Conservation (phyloP, 2,797 vertebrate genomes). For the Chelon auratus region DNA sequence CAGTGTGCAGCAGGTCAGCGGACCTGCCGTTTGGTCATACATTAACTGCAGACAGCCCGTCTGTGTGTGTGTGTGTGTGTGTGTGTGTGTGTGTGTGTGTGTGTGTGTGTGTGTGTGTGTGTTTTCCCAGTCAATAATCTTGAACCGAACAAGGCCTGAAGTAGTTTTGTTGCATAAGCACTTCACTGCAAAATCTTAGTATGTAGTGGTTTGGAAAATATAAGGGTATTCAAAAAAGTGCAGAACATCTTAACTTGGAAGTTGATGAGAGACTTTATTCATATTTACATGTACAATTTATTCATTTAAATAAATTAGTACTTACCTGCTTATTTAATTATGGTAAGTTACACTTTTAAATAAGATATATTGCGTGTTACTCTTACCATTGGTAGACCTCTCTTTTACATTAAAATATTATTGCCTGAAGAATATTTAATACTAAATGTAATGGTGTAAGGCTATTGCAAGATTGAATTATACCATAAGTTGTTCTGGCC, state of each 20-base stretch:
- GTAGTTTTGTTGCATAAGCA: constrained; percentile 65
- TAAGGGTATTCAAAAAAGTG: background rate
- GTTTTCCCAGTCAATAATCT: constrained; percentile 72
- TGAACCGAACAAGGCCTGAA: constrained; percentile 78
- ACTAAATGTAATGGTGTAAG: too few species aligned
- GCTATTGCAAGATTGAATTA: too few species aligned
- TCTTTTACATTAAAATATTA: too few species aligned
- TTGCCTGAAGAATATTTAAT: too few species aligned
- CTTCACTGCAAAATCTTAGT: constrained; percentile 28
- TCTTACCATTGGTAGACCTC: too few species aligned
- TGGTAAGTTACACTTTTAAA: background rate
- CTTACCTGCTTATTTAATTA: background rate
- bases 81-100: constrained; percentile 39
- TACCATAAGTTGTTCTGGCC: too few species aligned
- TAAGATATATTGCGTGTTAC: background rate
- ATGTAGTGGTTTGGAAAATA: constrained; percentile 24
- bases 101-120: constrained; percentile 43
- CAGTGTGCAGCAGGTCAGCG: constrained; percentile 81
- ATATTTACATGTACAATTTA: too few species aligned
- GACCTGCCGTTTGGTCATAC: constrained; percentile 83
- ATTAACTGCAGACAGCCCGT: constrained; percentile 77
- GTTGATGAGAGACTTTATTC: background rate
- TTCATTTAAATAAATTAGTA: too few species aligned
- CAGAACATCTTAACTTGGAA: background rate
- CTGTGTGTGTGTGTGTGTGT: constrained; percentile 41